Conservation (phyloP, 2,888 invertebrate genomes). For the Apoda limacodes region DNA sequence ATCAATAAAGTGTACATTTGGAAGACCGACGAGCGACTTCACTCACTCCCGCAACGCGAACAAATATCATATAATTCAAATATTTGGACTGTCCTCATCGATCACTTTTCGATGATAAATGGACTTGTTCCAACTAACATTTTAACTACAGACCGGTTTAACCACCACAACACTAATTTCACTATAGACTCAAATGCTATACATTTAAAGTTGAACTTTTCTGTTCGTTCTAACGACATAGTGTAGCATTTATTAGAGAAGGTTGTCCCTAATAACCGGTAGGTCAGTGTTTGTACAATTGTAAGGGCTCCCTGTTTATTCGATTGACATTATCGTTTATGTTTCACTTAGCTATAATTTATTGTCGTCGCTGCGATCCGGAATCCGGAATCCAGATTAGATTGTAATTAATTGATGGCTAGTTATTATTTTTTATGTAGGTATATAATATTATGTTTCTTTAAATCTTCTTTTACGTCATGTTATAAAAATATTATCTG, state of each 20-base stretch:
- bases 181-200: neutral
- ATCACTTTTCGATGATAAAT: slow-evolving; percentile 65
- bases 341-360: slow-evolving; percentile 59
- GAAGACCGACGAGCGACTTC: slow-evolving; percentile 29
- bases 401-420: slow-evolving; percentile 29
- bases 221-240: too few relatives aligned
- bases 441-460: too few relatives aligned
- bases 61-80: slow-evolving; percentile 60
- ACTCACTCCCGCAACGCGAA: slow-evolving; percentile 24
- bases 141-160: slow-evolving; percentile 21
- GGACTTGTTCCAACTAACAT: slow-evolving; percentile 31
- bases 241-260: slow-evolving; percentile 27
- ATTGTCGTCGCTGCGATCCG: slow-evolving; percentile 41
- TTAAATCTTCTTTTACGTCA: too few relatives aligned
- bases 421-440: too few relatives aligned
- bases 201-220: slow-evolving; percentile 8
- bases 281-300: slow-evolving; percentile 53
- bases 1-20: too few relatives aligned
- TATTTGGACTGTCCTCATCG: slow-evolving; percentile 62
- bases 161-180: slow-evolving; percentile 7
- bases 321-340: slow-evolving; percentile 59
- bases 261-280: slow-evolving; percentile 41
- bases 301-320: slow-evolving; percentile 48
- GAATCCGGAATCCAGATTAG: slow-evolving; percentile 31
- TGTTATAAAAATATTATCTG: too few relatives aligned